Percentiles rank a stretch among this genome's conserved stretches.
These are phyloP conservation scores for Etheostoma cragini DNA, from an alignment of 2,113 vertebrate genomes.

Conservation along the genomic window DNA sequence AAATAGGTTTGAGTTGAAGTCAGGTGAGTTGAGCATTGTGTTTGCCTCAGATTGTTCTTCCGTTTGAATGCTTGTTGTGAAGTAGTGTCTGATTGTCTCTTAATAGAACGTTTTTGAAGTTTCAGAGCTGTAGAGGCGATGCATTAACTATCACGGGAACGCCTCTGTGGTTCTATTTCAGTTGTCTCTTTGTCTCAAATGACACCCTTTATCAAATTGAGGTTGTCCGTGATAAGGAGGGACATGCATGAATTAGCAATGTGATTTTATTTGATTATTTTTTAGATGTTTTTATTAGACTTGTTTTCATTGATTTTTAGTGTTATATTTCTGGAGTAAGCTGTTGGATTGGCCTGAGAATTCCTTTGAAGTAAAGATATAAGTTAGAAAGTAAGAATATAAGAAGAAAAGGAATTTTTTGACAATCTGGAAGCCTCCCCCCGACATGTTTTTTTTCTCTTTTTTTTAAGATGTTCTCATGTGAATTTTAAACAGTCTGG, in stretches of 20 bases:
- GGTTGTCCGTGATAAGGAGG: conserved; percentile 20
- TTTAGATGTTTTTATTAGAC: conserved; percentile 30
- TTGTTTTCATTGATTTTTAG: conserved; percentile 37
- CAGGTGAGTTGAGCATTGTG: conserved; percentile 19
- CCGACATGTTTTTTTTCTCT: neutral
- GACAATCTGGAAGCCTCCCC: conserved; percentile 7
- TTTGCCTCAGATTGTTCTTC: conserved; percentile 63
- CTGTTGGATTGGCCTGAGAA: conserved; percentile 21
- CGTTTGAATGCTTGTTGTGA: conserved; percentile 41
- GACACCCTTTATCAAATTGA: conserved; percentile 14
- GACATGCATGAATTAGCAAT: conserved; percentile 33
- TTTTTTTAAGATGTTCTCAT: neutral
- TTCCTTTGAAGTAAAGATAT: conserved; percentile 14
- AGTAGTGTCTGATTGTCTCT: conserved; percentile 29
- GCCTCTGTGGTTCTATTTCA: conserved; percentile 6
- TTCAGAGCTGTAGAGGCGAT: conserved; percentile 13
- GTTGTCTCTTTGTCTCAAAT: conserved; percentile 20
- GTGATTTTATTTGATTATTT: conserved; percentile 24
- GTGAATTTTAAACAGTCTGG: neutral
- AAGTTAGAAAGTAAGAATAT: neutral
- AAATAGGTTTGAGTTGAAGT: conserved; percentile 28
- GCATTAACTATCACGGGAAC: neutral
- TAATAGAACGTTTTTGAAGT: conserved; percentile 14
- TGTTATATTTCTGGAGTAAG: conserved; percentile 45
- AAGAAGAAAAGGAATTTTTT: neutral